These are phyloP conservation scores for Lytechinus pictus DNA, from an alignment of 35 echinoderm and acorn worm species.

Conservation along the genomic window DNA sequence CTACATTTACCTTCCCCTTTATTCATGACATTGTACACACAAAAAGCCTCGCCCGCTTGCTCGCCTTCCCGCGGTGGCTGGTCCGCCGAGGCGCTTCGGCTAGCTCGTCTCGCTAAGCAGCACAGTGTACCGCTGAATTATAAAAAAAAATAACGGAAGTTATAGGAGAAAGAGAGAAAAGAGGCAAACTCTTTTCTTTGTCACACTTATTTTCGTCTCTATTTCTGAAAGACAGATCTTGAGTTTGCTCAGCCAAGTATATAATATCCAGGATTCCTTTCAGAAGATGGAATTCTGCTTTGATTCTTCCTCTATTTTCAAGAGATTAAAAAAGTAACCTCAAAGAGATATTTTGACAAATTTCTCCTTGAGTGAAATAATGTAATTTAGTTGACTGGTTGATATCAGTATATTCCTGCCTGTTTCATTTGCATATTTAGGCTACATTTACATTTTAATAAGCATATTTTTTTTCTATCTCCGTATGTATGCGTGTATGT, in stretches of 20 bases:
- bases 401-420: too few species aligned
- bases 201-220: not conserved
- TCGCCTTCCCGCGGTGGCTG: not conserved
- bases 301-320: not conserved
- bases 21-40: constrained; percentile 58
- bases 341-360: not conserved
- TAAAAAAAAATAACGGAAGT: too few species aligned
- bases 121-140: not conserved
- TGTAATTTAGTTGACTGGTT: not conserved
- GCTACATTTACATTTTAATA: too few species aligned
- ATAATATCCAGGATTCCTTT: not conserved
- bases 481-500: too few species aligned
- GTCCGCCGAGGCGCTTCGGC: not conserved
- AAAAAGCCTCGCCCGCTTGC: not conserved
- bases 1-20: constrained; percentile 41
- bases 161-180: not conserved
- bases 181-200: not conserved
- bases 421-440: too few species aligned
- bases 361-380: not conserved
- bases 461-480: too few species aligned
- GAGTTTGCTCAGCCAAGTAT: not conserved
- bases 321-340: not conserved
- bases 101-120: not conserved
- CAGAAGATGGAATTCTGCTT: not conserved
- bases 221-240: not conserved